These are phyloP conservation scores for Eupithecia subfuscata DNA, from an alignment of 2,888 invertebrate species.

Conservation along the genomic window DNA sequence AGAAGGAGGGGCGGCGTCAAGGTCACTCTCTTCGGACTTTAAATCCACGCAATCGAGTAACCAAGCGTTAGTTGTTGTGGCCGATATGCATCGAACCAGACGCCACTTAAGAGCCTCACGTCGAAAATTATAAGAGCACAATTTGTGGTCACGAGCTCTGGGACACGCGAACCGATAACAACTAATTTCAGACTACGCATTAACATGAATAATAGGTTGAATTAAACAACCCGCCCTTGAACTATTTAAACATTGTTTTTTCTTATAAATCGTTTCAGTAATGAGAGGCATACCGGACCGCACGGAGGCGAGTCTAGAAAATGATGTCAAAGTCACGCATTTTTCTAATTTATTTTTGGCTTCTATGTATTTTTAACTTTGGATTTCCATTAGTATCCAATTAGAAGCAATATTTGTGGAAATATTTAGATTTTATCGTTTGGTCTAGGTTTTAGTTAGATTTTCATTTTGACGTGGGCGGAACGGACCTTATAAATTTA, in stretches of 20 bases:
- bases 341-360: constrained; percentile 34
- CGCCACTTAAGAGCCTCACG: constrained; percentile 63
- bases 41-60: constrained; percentile 75
- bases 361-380: constrained; percentile 26
- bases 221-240: constrained; percentile 65
- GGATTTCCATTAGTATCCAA: constrained; percentile 15
- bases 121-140: constrained; percentile 66
- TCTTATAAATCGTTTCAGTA: constrained; percentile 43
- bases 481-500: background rate
- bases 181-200: constrained; percentile 71
- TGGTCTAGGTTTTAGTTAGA: constrained; percentile 14
- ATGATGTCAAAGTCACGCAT: constrained; percentile 55
- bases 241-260: constrained; percentile 60
- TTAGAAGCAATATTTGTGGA: constrained; percentile 12
- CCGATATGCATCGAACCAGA: constrained; percentile 70
- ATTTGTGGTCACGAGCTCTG: constrained; percentile 57
- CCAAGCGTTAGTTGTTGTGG: constrained; percentile 55
- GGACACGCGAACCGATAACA: constrained; percentile 74
- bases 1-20: constrained; percentile 66
- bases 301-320: constrained; percentile 45
- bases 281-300: constrained; percentile 43
- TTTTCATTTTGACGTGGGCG: background rate
- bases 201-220: constrained; percentile 65
- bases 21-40: constrained; percentile 74
- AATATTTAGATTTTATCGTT: constrained; percentile 28